These are phyloP conservation scores for Calliopum simillimum DNA, from an alignment of 2,888 invertebrate species.

Conservation along the genomic window DNA sequence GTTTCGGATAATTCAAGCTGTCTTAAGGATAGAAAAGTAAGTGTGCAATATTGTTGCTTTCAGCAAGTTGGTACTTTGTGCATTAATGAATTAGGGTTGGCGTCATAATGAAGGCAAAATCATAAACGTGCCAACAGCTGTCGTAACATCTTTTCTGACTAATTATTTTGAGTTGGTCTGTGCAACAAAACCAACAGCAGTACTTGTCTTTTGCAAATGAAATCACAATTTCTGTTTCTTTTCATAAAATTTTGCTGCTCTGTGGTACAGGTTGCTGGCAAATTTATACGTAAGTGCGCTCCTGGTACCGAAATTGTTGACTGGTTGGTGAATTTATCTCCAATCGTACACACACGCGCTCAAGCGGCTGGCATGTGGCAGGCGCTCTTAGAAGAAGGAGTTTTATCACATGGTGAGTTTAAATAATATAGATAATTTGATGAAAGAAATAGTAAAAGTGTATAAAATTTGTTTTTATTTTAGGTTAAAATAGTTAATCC, in stretches of 20 bases:
- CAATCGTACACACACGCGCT: slow-evolving; percentile 74
- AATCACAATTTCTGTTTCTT: neutral
- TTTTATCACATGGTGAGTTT: slow-evolving; percentile 78
- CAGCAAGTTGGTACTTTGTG: too few species aligned
- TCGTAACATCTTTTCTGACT: too few species aligned
- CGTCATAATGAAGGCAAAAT: too few species aligned
- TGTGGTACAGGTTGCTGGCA: slow-evolving; percentile 69
- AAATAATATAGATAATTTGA: too few species aligned
- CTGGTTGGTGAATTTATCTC: slow-evolving; percentile 78
- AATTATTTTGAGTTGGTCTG: too few species aligned
- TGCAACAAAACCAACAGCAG: too few species aligned
- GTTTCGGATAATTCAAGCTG: slow-evolving; percentile 74
- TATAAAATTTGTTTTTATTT: too few species aligned
- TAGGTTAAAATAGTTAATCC: too few species aligned
- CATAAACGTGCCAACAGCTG: too few species aligned
- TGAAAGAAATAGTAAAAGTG: too few species aligned
- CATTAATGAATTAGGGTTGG: too few species aligned
- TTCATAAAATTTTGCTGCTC: neutral
- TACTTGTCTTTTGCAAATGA: too few species aligned
- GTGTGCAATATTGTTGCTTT: slow-evolving; percentile 25
- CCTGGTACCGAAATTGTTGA: slow-evolving; percentile 85
- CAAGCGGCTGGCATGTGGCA: slow-evolving; percentile 88
- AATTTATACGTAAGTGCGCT: slow-evolving; percentile 76
- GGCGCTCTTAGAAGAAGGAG: slow-evolving; percentile 82
- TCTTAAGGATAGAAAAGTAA: slow-evolving; percentile 74